Evolutionary conservation across 2,888 invertebrate genomes (phyloP).

Genomic region (Ophion costatus): DNA sequence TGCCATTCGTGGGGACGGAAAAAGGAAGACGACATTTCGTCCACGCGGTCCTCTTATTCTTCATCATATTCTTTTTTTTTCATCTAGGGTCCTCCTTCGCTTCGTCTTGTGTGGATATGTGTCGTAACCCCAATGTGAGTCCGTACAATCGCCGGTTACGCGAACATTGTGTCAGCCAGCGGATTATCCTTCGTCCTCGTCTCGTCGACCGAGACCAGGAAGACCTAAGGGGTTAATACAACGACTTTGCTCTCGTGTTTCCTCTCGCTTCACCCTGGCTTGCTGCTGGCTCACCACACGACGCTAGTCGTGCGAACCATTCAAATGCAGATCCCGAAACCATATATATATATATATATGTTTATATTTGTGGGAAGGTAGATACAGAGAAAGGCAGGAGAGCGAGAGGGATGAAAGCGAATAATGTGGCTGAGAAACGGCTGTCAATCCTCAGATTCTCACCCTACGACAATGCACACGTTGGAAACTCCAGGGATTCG

Average conservation of each 20-base stretch:
- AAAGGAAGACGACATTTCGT: conserved; percentile 53
- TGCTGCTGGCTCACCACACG: conserved; percentile 55
- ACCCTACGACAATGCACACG: conserved; percentile 3
- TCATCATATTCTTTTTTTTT: conserved; percentile 19
- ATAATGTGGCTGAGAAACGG: conserved; percentile 35
- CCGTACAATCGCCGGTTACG: conserved; percentile 74
- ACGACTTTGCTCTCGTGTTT: conserved; percentile 60
- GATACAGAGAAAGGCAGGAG: not conserved
- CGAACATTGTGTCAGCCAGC: conserved; percentile 78
- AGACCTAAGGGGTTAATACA: conserved; percentile 66
- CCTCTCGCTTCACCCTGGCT: conserved; percentile 41
- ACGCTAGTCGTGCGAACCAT: conserved; percentile 60
- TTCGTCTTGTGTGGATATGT: conserved; percentile 28
- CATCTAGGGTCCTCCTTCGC: conserved; percentile 20
- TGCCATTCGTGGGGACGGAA: conserved; percentile 49
- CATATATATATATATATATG: conserved; percentile 8
- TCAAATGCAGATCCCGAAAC: conserved; percentile 67
- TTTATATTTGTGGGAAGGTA: not conserved
- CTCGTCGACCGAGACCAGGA: conserved; percentile 26
- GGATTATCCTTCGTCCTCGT: conserved; percentile 74
- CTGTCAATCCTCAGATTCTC: conserved; percentile 48
- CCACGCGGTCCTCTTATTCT: conserved; percentile 47
- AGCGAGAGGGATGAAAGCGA: not conserved
- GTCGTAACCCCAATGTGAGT: conserved; percentile 24
- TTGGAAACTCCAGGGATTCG: conserved; percentile 27